A percentile compares a stretch with the other conserved stretches of the same genome.
phyloP scores from a whole-genome alignment of 2,797 vertebrate genomes.

The Paratrypauchen microcephalus region DNA sequence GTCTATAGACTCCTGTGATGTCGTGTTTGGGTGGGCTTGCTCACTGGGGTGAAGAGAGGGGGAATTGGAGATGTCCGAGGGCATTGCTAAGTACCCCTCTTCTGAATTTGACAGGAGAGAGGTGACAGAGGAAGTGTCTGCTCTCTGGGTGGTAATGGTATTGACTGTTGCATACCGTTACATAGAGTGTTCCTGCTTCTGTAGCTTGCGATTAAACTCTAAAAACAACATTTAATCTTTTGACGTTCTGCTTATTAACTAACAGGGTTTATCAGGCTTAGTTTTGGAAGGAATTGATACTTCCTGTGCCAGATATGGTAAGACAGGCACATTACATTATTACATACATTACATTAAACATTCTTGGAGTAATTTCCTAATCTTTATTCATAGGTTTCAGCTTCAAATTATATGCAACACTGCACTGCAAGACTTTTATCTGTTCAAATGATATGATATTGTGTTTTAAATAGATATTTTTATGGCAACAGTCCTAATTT shows the following conservation, averaged over 20 bases:
- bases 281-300: no score
- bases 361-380: neutral
- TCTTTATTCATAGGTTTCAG: neutral
- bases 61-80: constrained; percentile 6
- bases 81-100: constrained; percentile 28
- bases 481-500: no score
- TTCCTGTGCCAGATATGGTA: no score
- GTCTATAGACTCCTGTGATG: constrained; percentile 7
- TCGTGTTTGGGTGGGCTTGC: constrained; percentile 25
- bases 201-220: neutral
- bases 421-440: no score
- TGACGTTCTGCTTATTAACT: no score
- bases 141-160: constrained; percentile 13
- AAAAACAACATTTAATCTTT: no score
- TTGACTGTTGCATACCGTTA: neutral
- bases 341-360: neutral
- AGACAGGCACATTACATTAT: no score
- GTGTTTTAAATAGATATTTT: no score
- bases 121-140: neutral
- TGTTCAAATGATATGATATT: no score
- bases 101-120: constrained; percentile 25
- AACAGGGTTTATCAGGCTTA: no score
- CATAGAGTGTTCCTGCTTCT: neutral
- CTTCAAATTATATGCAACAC: no score
- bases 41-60: constrained; percentile 28